Evolutionary conservation across 2,888 invertebrate genomes (phyloP), one percentile per base, ranked within the genome.

Genomic region (Habroteleia sp.): DNA sequence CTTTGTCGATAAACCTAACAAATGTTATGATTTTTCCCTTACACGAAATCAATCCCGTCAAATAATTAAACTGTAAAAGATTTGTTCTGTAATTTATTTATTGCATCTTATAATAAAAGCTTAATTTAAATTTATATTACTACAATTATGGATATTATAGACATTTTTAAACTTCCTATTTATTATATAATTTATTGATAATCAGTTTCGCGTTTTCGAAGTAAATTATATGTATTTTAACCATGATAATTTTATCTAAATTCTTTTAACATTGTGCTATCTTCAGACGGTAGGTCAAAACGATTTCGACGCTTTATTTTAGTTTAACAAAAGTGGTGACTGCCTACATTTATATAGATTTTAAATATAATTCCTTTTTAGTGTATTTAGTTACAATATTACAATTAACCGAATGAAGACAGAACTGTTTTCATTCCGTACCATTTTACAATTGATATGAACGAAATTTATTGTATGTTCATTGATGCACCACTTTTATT

Each of bases 81-180:
- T 54, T 42, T 10, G 50, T 60, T 58, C 41, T 11, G 42, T 14
- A 8, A 60, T 60, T 52, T 69, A 41, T 71, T 71, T 71, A 71
- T 71, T 71, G 69, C 69, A 54, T 71, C 60, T 62, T 71, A 71
- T 71, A 62, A 52, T 52, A 71, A 71, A 71, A 62, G 62, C 71
- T 71, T 62, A 71, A 5, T 39, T 39, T 42, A n/a, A n/a, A 56
- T 58, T 33, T 42, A 13, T 42, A 33, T 65, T 46, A 56, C 46
- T 66, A 66, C 46, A 39, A 56, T 46, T 46, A 54, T 39, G 56
- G 39, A 17, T 62, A 71, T 17, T 60, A 60, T 71, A 52, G 60
- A 71, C 69, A 71, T 14, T 37, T 48, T 41, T 54, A 62, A 52
- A 10, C 27, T 44, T 16, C 39, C 56, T 62, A 62, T 37, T 46